Conservation (phyloP, 2,888 invertebrate genomes). For the Nineta flava region DNA sequence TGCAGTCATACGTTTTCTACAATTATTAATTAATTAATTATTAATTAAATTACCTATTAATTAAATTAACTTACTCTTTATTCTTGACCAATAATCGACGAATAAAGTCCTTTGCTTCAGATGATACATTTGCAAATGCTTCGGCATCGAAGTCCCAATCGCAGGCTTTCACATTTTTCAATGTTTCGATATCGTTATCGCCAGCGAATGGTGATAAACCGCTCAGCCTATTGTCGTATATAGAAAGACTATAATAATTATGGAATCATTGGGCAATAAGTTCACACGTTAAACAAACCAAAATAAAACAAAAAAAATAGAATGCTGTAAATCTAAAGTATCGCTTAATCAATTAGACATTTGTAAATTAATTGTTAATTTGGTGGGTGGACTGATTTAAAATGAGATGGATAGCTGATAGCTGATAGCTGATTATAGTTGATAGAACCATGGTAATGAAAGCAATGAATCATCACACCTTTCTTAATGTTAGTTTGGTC, state of each 20-base stretch:
- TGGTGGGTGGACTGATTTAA: no score
- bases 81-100: constrained; percentile 76
- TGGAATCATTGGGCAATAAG: not conserved
- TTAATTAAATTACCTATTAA: not conserved
- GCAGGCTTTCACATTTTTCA: constrained; percentile 95
- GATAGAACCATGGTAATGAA: no score
- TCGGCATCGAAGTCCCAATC: constrained; percentile 99
- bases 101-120: constrained; percentile 97
- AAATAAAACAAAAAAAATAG: not conserved
- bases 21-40: constrained; percentile 14
- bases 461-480: no score
- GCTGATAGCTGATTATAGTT: no score
- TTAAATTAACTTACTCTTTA: constrained; percentile 59
- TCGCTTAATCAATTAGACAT: not conserved
- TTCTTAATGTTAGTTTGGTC: no score
- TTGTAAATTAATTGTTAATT: not conserved
- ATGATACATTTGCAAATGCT: constrained; percentile 85
- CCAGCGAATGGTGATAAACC: constrained; percentile 98
- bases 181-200: constrained; percentile 93
- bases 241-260: constrained; percentile 7
- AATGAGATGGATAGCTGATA: no score
- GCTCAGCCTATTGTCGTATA: constrained; percentile 49
- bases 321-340: not conserved
- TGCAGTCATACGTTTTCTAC: constrained; percentile 89
- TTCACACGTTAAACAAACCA: constrained; percentile 1